Evolutionary conservation across 1,140 invertebrate genomes (phyloP).

Genomic region (Uloborus diversus): DNA sequence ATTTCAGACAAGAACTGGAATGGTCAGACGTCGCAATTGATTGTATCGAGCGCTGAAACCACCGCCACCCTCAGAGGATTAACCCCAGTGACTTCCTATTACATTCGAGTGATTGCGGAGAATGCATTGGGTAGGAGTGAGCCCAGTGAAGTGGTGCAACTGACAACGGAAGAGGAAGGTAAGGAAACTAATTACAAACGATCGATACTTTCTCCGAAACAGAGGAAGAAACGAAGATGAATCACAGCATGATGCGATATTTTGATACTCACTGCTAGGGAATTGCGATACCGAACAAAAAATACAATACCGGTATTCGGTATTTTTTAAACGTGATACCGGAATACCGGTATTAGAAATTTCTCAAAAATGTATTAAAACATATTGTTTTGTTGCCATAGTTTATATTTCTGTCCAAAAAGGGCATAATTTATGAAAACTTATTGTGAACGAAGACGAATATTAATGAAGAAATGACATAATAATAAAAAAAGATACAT

Average conservation of each 20-base stretch:
- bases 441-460: no score
- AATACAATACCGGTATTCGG: no score
- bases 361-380: no score
- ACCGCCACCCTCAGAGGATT: slow-evolving; percentile 65
- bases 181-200: not conserved
- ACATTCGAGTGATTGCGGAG: slow-evolving; percentile 90
- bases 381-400: no score
- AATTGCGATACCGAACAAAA: no score
- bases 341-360: no score
- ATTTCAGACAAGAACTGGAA: slow-evolving; percentile 17
- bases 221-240: not conserved
- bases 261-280: not conserved
- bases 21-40: slow-evolving; percentile 29
- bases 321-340: no score
- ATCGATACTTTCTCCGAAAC: not conserved
- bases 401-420: no score
- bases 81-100: slow-evolving; percentile 89
- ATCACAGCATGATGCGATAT: not conserved
- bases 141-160: slow-evolving; percentile 89
- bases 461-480: no score
- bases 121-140: slow-evolving; percentile 92
- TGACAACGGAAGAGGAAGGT: slow-evolving; percentile 93
- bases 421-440: no score
- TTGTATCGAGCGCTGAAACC: slow-evolving; percentile 19
- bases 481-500: no score